Evolutionary conservation across 2,113 vertebrate genomes (phyloP), one percentile per base, ranked within the genome.

Genomic region (Gavialis gangeticus): DNA sequence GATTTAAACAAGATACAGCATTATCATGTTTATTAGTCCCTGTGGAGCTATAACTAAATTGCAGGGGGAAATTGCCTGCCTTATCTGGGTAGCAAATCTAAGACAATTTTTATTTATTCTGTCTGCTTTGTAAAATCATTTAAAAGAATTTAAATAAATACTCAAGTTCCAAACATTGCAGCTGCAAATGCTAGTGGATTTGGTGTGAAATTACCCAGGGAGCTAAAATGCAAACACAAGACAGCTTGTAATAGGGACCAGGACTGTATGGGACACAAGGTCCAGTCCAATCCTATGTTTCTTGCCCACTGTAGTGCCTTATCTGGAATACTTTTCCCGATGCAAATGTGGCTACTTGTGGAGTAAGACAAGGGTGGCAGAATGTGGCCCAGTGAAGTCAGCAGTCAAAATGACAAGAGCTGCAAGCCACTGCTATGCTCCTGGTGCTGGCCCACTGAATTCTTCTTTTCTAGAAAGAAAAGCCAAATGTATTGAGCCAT

Each of bases 11-110:
- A 96, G 84, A 86, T 75, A 92, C 6, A 73, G 17, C 66, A 89
- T 86, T 92, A 75, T 88, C 92, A 91, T 83, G 96, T 92, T 94
- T 92, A 97, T 96, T 95, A 96, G 91, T 90, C 93, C 80, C 89
- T 37, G 57, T 46, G 78, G 93, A 95, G 75, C 34, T 91, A 91
- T 71, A 88, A 18, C 62, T 90, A 91, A 82, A 60, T 87, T 96
- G 34, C 82, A 94, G 30, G 56, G 54, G 63, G 59, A 95, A 91
- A 89, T 10, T 80, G 8, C 59, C 46, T 82, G 56, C 57, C 67
- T 93, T 91, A 88, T 91, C 79, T 30, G 82, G 13, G 28, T 56
- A 87, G 28, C 24, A 92, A 90, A 92, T 77, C 62, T 30, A 87
- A 94, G 28, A 62, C 82, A 90, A 79, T 69, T 7, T 27, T 8